Evolutionary conservation across 1,140 invertebrate species (phyloP), one percentile per base, ranked within the genome.

Genomic region (Subanguina moxae): DNA sequence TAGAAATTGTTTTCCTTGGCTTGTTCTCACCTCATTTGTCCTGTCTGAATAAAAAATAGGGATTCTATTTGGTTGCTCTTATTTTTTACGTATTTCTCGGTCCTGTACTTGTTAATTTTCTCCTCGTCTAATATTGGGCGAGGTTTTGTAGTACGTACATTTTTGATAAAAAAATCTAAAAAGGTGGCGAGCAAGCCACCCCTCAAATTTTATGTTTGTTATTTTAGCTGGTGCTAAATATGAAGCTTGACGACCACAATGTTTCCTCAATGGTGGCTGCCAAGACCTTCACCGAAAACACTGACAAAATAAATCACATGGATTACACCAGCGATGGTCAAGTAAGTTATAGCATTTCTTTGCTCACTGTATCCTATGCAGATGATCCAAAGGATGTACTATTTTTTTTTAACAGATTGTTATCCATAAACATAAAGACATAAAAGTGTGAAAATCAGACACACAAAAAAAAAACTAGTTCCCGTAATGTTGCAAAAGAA

Each of bases 261-360:
- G 67, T 69, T 23, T 25, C n/a, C 21, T 72, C 68, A n/a, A 71
- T 71, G 69, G 69, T 71, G 1, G 61, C 58, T 1, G 69, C 69
- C 25, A 71, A 71, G 32, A 71, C 27, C 27, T 71, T 71, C 66
- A 73, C 30, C 13, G 69, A 71, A 27, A 71, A 71, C 57, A 68
- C 13, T 25, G 69, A 71, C 25, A 46, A 42, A 13, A 71, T 71
- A 25, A 71, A 71, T 28, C 57, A 73, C 21, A 62, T 73, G 19
- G 62, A 62, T 52, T 71, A 43, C 28, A 71, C 67, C 7, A 27
- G 21, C 8, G 69, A 71, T 32, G 69, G 69, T 23, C 85, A 30
- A 61, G 32, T 38, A 38, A 11, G 32, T 38, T 38, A 5, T 38
- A 11, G n/a, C n/a, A 38, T 38, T 38, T 3, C 3, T 38, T 38